Conservation (phyloP, 2,113 vertebrate species). For the Sylvietta virens region DNA sequence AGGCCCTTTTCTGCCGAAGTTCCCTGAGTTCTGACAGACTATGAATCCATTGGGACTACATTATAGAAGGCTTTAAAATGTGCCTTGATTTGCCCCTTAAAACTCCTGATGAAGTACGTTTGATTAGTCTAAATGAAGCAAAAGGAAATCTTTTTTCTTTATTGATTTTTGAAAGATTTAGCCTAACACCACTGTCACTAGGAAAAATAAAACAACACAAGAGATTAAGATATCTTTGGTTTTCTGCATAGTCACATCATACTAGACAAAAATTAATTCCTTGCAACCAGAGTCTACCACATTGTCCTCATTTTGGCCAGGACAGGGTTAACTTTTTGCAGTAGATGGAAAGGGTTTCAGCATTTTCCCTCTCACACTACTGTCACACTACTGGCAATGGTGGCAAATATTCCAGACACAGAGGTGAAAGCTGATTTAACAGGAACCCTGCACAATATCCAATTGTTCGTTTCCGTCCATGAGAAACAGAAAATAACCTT, state of each 20-base stretch:
- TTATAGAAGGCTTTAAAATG: not conserved
- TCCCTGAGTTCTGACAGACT: not conserved
- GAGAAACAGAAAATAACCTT: not conserved
- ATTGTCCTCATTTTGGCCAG: not conserved
- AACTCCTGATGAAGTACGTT: not conserved
- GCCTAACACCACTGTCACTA: not conserved
- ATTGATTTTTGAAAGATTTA: not conserved
- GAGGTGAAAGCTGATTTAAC: not conserved
- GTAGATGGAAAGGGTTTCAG: not conserved
- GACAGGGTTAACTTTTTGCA: not conserved
- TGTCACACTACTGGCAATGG: not conserved
- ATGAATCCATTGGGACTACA: not conserved
- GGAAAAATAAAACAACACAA: not conserved
- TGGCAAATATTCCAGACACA: not conserved
- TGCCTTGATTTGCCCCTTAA: not conserved
- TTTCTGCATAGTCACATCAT: not conserved
- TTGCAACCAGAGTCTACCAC: not conserved
- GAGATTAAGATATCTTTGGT: not conserved
- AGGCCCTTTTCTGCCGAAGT: not conserved
- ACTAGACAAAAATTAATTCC: not conserved
- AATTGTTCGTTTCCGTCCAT: not conserved
- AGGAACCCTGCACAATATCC: not conserved
- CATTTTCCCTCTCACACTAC: not conserved
- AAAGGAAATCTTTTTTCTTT: not conserved
- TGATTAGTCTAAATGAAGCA: not conserved